Conservation (phyloP, 2,888 invertebrate species). For the Brachylomia viminalis region DNA sequence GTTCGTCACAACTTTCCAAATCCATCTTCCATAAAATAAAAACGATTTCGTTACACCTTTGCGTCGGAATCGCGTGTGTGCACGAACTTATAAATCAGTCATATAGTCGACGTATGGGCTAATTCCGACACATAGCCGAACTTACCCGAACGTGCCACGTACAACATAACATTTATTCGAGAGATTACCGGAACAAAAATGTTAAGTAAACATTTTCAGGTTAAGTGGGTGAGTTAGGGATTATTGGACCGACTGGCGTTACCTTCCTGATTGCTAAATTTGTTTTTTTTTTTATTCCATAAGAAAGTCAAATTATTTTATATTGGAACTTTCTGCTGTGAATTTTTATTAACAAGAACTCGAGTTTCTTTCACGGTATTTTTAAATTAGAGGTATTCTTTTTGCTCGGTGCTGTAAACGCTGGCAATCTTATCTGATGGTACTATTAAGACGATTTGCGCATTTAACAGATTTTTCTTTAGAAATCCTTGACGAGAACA, state of each 20-base stretch:
- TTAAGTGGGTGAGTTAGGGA: conserved; percentile 34
- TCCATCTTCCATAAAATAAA: conserved; percentile 32
- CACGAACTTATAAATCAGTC: conserved; percentile 41
- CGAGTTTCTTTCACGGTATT: conserved; percentile 10
- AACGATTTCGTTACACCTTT: conserved; percentile 17
- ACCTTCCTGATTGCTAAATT: conserved; percentile 45
- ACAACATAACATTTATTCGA: conserved; percentile 31
- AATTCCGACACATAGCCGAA: conserved; percentile 31
- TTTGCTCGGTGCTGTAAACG: conserved; percentile 15
- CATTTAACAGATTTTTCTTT: conserved; percentile 19
- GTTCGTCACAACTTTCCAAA: conserved; percentile 28
- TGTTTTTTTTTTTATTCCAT: conserved; percentile 14
- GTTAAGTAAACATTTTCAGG: conserved; percentile 39
- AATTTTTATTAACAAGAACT: conserved; percentile 38
- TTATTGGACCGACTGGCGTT: conserved; percentile 36
- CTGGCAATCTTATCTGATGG: conserved; percentile 34
- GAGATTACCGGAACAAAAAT: conserved; percentile 40
- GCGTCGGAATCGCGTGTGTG: conserved; percentile 32
- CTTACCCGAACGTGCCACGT: conserved; percentile 28
- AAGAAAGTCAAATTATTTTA: conserved; percentile 17
- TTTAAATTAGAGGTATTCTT: conserved; percentile 25
- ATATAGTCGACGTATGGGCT: conserved; percentile 35
- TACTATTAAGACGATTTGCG: conserved; percentile 21
- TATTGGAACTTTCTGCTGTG: neutral
- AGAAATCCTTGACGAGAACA: conserved; percentile 9